Percentiles rank a stretch among this genome's conserved stretches.
phyloP scores from a whole-genome alignment of 1,140 invertebrate genomes.

The Lanistes nyassanus region DNA sequence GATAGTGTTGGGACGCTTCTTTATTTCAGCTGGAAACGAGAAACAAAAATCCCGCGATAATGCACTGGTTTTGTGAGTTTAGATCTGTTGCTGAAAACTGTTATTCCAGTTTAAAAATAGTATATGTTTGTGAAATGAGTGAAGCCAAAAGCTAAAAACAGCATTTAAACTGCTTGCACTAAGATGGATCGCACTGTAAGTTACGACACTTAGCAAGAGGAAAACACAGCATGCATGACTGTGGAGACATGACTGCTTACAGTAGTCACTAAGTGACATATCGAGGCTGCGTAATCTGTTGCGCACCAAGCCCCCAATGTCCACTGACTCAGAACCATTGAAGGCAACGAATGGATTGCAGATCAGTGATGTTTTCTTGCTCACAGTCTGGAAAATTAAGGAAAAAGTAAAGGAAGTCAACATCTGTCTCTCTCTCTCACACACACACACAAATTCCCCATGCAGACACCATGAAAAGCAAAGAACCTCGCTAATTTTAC shows the following conservation, averaged over 20 bases:
- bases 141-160: background rate
- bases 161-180: background rate
- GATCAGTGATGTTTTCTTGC: background rate
- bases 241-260: constrained; percentile 35
- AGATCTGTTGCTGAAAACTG: background rate
- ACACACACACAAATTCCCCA: no score
- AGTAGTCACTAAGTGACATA: constrained; percentile 45
- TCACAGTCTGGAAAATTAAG: background rate
- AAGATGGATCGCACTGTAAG: no score
- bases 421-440: no score
- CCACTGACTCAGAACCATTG: constrained; percentile 43
- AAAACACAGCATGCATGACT: background rate
- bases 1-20: constrained; percentile 30
- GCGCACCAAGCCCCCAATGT: constrained; percentile 49
- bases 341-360: constrained; percentile 25
- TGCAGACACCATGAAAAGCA: no score
- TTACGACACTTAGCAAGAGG: no score
- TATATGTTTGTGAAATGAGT: background rate
- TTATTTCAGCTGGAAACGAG: constrained; percentile 21
- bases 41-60: background rate
- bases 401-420: background rate
- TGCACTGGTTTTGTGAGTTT: no score
- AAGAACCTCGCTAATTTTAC: no score
- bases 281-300: constrained; percentile 50
- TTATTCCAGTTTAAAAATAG: background rate